A percentile compares a stretch with the other conserved stretches of the same genome.
Evolutionary conservation across 2,113 vertebrate genomes (phyloP).

Genomic region (Gymnobelideus leadbeateri): DNA sequence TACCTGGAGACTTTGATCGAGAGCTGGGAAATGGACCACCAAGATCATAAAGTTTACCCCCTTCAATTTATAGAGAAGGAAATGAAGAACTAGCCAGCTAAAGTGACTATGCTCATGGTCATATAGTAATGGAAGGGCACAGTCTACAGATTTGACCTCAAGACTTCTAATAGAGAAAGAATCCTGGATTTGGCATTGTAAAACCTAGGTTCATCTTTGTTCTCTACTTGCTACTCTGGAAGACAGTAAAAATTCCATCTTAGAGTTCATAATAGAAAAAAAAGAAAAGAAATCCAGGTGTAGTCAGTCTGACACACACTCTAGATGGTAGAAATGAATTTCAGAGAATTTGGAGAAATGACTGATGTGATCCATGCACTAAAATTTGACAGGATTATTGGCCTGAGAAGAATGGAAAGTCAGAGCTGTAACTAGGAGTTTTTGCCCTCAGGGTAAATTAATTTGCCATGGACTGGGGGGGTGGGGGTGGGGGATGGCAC

Average conservation of each 20-base stretch:
- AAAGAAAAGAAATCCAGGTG: not conserved
- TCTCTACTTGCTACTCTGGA: not conserved
- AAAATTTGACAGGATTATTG: not conserved
- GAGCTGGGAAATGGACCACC: not conserved
- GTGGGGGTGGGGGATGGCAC: not conserved
- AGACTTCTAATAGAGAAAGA: not conserved
- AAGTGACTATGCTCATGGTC: not conserved
- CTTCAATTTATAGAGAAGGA: not conserved
- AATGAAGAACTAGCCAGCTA: not conserved
- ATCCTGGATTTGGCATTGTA: not conserved
- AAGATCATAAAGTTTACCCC: not conserved
- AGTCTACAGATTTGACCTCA: not conserved
- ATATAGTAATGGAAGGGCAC: not conserved
- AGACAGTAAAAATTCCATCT: not conserved
- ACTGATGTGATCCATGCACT: not conserved
- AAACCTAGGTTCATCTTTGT: not conserved
- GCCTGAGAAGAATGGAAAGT: not conserved
- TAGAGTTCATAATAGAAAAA: not conserved
- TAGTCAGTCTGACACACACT: not conserved
- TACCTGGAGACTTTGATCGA: not conserved
- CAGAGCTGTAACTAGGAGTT: not conserved
- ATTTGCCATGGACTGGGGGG: not conserved
- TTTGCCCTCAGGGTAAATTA: not conserved
- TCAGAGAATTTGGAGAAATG: not conserved
- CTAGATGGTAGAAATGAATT: not conserved